Evolutionary conservation across 2,113 vertebrate species (phyloP), one percentile per base, ranked within the genome.

Genomic region (Cygnus buccinator): DNA sequence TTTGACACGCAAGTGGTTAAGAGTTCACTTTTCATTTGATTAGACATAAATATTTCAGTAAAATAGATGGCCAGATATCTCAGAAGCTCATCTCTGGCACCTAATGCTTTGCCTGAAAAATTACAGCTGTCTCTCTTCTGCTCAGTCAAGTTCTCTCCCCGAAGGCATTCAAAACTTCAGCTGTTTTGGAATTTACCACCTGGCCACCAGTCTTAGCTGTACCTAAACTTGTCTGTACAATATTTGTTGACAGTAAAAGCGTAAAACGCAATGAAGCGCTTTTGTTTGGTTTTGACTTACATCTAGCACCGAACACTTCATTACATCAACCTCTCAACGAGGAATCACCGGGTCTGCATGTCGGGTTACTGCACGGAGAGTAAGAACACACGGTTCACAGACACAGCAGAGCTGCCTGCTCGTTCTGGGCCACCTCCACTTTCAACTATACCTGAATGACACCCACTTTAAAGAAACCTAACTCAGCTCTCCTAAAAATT

Each of bases 111-210:
- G 29, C 65, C 71, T 91, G 62, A 97, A 94, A 96, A 94, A 96
- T 73, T 58, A 93, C 58, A 96, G 79, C 76, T 58, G 2, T 75
- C 58, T 71, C 19, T 73, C 41, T 95, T 96, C 83, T 92, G 91
- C 94, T 95, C 91, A 91, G 90, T 95, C 90, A 92, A 72, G 81
- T 97, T 97, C 94, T 90, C 89, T 92, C 92, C 96, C 95, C 2
- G 17, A 48, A 96, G 96, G 96, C 96, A 82, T 85, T 94, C 43
- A 91, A 43, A 92, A 73, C 70, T 80, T 94, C 86, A 97, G 89
- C 83, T 97, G 94, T 94, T 97, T 97, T 90, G 93, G 97, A 94
- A 97, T 96, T 97, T 89, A 97, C 75, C 95, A 98, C 93, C 95
- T 97, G 97, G 94, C 83, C 95, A 94, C 83, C 84, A 54, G 70